phyloP scores from a whole-genome alignment of 2,888 invertebrate genomes.

The Thymelicus lineola region DNA sequence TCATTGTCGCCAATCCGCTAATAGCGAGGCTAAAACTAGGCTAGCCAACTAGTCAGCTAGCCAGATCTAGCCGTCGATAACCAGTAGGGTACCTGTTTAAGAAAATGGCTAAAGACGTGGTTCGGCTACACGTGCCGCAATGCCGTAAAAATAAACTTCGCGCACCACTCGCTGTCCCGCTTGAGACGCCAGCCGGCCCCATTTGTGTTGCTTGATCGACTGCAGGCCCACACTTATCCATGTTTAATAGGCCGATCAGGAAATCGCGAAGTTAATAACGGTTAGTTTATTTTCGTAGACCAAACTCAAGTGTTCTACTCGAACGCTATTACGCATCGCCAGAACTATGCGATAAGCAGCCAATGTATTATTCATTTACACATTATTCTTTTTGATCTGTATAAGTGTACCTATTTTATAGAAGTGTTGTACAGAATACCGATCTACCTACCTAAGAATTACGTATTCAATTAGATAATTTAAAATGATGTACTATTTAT shows the following conservation, averaged over 20 bases:
- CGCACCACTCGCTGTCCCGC: constrained; percentile 47
- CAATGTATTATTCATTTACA: constrained; percentile 10
- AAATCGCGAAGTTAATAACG: constrained; percentile 65
- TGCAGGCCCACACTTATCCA: constrained; percentile 68
- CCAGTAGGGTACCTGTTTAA: constrained; percentile 23
- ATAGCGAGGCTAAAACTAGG: constrained; percentile 17
- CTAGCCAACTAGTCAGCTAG: constrained; percentile 3
- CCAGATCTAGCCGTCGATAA: constrained; percentile 25
- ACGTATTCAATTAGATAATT: too few relatives aligned
- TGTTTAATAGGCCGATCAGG: constrained; percentile 75
- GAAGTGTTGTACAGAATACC: too few relatives aligned
- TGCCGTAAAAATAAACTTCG: constrained; percentile 71
- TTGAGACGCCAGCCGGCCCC: constrained; percentile 55
- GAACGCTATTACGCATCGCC: constrained; percentile 43
- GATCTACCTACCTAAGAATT: too few relatives aligned
- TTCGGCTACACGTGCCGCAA: constrained; percentile 57
- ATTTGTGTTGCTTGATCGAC: constrained; percentile 69
- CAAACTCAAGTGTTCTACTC: constrained; percentile 37
- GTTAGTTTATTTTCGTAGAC: constrained; percentile 66
- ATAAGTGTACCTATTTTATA: neutral
- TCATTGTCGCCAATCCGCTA: constrained; percentile 34
- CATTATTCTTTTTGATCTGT: constrained; percentile 3
- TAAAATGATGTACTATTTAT: too few relatives aligned
- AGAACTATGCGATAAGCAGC: neutral
- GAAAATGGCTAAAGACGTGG: constrained; percentile 27